phyloP scores from a whole-genome alignment of 2,797 vertebrate species.

The Gymnocypris eckloni region DNA sequence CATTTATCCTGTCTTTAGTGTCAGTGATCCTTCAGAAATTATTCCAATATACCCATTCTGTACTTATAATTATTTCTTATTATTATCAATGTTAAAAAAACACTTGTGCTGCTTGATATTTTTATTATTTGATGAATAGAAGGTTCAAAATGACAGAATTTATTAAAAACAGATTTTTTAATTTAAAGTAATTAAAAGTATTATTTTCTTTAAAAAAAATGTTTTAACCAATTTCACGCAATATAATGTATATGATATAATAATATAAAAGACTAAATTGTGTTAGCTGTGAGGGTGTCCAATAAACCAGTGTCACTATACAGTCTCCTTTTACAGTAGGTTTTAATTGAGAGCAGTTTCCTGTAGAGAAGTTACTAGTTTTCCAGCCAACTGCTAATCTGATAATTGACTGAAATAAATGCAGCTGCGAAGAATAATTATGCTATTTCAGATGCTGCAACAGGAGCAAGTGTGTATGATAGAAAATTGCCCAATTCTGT shows the following conservation, averaged over 20 bases:
- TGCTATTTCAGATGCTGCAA: slow-evolving; percentile 46
- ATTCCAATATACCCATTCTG: background rate
- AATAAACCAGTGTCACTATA: background rate
- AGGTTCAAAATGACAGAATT: background rate
- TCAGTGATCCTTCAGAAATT: background rate
- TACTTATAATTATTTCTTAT: background rate
- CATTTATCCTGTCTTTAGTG: background rate
- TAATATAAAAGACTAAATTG: background rate
- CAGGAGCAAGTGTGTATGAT: background rate
- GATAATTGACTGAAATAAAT: slow-evolving; percentile 56
- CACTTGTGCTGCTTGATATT: background rate
- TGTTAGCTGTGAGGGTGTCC: background rate
- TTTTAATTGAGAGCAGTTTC: slow-evolving; percentile 35
- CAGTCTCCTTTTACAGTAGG: background rate
- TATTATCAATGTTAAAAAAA: background rate
- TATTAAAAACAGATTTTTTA: background rate
- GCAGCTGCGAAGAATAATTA: slow-evolving; percentile 59
- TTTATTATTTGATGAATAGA: background rate
- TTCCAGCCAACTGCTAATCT: slow-evolving; percentile 55
- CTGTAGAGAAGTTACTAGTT: slow-evolving; percentile 6
- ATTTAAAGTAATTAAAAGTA: background rate
- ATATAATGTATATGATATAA: background rate
- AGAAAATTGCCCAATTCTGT: slow-evolving; percentile 52
- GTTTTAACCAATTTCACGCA: background rate
- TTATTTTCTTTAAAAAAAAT: background rate